Base-by-base conservation (phyloP, 1,140 invertebrate species). In the Zophobas morio region DNA sequence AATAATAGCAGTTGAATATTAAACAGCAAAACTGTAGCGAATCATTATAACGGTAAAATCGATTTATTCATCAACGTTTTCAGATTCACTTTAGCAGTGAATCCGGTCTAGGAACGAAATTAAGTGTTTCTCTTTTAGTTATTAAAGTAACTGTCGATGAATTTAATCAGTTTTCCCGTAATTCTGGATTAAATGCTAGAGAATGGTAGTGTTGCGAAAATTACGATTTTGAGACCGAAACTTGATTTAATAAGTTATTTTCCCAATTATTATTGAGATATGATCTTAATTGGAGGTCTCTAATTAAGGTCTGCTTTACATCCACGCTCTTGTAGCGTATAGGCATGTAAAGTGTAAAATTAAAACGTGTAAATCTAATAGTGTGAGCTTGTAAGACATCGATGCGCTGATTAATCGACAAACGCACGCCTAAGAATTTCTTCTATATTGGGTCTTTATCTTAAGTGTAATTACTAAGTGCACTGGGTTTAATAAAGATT, bases 221-320 rank as follows among this genome's bases (percentile, higher is more conserved):
- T 66, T 47, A 33, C 37, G 39, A 66, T 66, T 66, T 66, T 66
- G 33, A 8, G 39, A 66, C 60, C 60, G 60, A 66, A 42, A 33
- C 60, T 66, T 66, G 60, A 66, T 66, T 66, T 66, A 66, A 66
- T 66, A 66, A 66, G 37, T 42, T 66, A 66, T 66, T 66, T 66
- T 66, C 60, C 6, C 60, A 66, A 66, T 66, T 66, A 66, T 66
- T 66, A 47, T 42, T 20, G 57, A 66, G 60, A 66, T 66, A 66
- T 40, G 39, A 66, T 66, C 60, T 66, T 66, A 66, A 66, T 66
- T 66, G 60, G 39, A 40, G 37, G n/a, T 39, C n/a, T 66, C 60
- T 66, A 66, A 66, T 66, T 66, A 66, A 66, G 39, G 39, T 39
- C 20, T 42, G 60, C 60, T 66, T 3, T n/a, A 60, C 56, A 60